Conservation (phyloP, 2,113 vertebrate genomes). For the Camelus dromedarius region DNA sequence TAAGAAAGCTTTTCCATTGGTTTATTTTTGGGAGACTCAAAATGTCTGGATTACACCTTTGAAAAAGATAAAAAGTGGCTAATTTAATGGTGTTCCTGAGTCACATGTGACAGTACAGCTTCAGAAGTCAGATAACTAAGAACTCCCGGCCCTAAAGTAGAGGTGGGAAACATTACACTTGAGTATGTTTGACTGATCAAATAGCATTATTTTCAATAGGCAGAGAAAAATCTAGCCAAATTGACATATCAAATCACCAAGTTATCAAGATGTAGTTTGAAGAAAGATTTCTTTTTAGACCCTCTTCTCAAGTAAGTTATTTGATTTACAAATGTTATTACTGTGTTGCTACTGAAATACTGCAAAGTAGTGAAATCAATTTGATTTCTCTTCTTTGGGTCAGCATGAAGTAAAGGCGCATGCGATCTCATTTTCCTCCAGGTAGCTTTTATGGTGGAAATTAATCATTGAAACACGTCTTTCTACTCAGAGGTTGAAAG, state of each 20-base stretch:
- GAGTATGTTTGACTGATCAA: background rate
- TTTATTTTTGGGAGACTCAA: background rate
- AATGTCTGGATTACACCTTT: background rate
- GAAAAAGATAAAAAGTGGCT: background rate
- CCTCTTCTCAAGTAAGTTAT: background rate
- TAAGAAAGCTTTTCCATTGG: background rate
- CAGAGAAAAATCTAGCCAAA: background rate
- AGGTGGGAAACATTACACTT: background rate
- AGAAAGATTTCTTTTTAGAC: background rate
- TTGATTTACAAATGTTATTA: constrained; percentile 38
- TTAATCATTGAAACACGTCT: constrained; percentile 27
- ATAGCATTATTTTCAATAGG: background rate
- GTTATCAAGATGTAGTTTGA: background rate
- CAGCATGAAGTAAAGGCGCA: constrained; percentile 1
- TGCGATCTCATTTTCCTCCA: constrained; percentile 34
- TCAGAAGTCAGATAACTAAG: background rate
- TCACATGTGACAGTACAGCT: background rate
- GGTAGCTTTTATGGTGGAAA: constrained; percentile 34
- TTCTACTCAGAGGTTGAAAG: background rate
- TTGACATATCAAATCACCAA: background rate
- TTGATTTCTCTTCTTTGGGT: constrained; percentile 21
- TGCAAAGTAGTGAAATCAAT: background rate
- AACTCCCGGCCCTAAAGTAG: background rate
- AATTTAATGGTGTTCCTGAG: background rate
- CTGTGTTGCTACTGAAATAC: background rate